Base-by-base conservation (phyloP, 2,113 vertebrate species). In the Ceyx melanurus region DNA sequence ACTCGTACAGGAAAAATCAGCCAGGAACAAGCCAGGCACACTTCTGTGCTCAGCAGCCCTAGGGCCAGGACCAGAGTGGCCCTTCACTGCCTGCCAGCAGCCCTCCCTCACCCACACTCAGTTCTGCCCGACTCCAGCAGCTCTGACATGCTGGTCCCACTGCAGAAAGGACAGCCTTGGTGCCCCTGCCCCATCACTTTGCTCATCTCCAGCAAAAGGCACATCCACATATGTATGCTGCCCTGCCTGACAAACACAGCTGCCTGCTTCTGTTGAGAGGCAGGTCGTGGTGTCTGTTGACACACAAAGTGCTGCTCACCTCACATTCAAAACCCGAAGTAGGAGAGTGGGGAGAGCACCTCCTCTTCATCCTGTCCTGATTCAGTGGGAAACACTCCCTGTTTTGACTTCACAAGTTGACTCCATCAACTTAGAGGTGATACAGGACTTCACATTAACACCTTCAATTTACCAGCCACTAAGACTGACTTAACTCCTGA, bases 111-210 rank as follows among this genome's bases (percentile, higher is more conserved):
- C 7, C 5, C 50, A 25, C 2, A 0, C 12, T 22, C 5, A 4
- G 10, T 7, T 20, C 33, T 17, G 6, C 1, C 28, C 1, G 33
- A 42, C 46, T 51, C 51, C 54, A 25, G 22, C 64, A 48, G 50
- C 19, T 43, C 26, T 0, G 0, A 60, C 0, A 0, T 37, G 28
- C 53, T 1, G 3, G 58, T 62, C 25, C 33, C 40, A 23, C 15
- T 1, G 1, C 9, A 8, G 73, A 48, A 57, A 43, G 35, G 31
- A 45, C 65, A 45, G 11, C 20, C 51, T 48, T 7, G 2, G 20
- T 21, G 25, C 12, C 66, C 25, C 66, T 82, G 70, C 10, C 42
- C 66, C 2, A 10, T 7, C 56, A 6, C 29, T 15, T 22, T 2
- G 8, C 82, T 57, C 66, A 21, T 4, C 35, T 50, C 42, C 40